These are phyloP conservation scores for Rhopalosiphum maidis DNA, from an alignment of 1,140 invertebrate species.

Conservation along the genomic window DNA sequence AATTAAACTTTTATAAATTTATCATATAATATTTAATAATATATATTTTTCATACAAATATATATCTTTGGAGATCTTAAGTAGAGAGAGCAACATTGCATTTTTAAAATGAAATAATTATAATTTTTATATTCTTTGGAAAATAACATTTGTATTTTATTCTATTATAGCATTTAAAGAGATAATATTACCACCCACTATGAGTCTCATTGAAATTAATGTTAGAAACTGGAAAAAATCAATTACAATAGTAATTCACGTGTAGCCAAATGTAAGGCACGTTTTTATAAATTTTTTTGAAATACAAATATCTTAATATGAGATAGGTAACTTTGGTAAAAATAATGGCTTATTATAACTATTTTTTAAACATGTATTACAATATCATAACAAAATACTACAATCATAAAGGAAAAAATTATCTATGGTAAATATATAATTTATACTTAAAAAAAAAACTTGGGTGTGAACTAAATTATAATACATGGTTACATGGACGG, in stretches of 20 bases:
- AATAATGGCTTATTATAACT: constrained; percentile 26
- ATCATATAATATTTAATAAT: not conserved
- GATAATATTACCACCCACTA: constrained; percentile 39
- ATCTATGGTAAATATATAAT: constrained; percentile 4
- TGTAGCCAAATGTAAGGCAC: constrained; percentile 46
- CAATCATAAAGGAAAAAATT: constrained; percentile 26
- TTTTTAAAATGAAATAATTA: constrained; percentile 32
- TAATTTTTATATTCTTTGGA: constrained; percentile 52
- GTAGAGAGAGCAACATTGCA: constrained; percentile 54
- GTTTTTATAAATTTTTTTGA: not conserved
- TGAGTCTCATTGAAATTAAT: constrained; percentile 5
- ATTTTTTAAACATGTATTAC: not conserved
- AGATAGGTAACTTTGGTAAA: constrained; percentile 44
- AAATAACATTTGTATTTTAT: not conserved
- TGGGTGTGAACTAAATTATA: constrained; percentile 28
- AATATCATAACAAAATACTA: constrained; percentile 28
- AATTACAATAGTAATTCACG: not conserved
- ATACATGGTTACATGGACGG: constrained; percentile 30
- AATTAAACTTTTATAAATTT: constrained; percentile 31
- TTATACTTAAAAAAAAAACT: constrained; percentile 45
- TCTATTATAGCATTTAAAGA: constrained; percentile 30
- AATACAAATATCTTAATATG: not conserved
- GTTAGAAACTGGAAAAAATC: not conserved
- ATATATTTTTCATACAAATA: not conserved
- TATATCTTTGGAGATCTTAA: constrained; percentile 43